These are phyloP conservation scores for Meteorus colon DNA, from an alignment of 2,888 invertebrate genomes.

Conservation along the genomic window DNA sequence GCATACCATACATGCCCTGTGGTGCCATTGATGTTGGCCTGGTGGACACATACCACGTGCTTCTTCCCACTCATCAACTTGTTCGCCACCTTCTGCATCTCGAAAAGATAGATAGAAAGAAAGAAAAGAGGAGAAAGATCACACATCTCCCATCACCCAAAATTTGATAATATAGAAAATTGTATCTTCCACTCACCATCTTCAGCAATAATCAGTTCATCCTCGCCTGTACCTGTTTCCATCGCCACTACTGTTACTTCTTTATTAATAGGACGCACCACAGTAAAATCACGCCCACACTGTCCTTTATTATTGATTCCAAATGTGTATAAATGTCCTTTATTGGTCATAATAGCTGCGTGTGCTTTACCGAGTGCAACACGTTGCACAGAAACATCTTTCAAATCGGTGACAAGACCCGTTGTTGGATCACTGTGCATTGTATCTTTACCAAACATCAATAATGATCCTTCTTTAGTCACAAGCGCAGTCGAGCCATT, in stretches of 20 bases:
- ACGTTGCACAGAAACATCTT: conserved; percentile 81
- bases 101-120: conserved; percentile 13
- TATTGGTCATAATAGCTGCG: conserved; percentile 89
- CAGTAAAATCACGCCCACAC: conserved; percentile 91
- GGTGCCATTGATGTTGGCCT: conserved; percentile 86
- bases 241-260: conserved; percentile 74
- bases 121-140: conserved; percentile 14
- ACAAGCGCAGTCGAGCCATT: conserved; percentile 96
- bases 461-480: conserved; percentile 90
- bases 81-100: conserved; percentile 65
- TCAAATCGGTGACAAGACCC: conserved; percentile 83
- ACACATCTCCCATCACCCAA: background rate
- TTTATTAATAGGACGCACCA: conserved; percentile 74
- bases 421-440: conserved; percentile 85
- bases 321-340: conserved; percentile 94
- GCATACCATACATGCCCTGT: conserved; percentile 91
- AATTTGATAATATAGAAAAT: background rate
- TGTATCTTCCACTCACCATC: conserved; percentile 60
- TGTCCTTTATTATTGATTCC: conserved; percentile 99
- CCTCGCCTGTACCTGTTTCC: conserved; percentile 75
- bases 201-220: conserved; percentile 67
- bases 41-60: conserved; percentile 79
- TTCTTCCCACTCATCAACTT: conserved; percentile 76
- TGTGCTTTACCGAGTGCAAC: conserved; percentile 93
- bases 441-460: conserved; percentile 96